Evolutionary conservation across 2,113 vertebrate genomes (phyloP), one percentile per base, ranked within the genome.

Genomic region (Bufo gargarizans): DNA sequence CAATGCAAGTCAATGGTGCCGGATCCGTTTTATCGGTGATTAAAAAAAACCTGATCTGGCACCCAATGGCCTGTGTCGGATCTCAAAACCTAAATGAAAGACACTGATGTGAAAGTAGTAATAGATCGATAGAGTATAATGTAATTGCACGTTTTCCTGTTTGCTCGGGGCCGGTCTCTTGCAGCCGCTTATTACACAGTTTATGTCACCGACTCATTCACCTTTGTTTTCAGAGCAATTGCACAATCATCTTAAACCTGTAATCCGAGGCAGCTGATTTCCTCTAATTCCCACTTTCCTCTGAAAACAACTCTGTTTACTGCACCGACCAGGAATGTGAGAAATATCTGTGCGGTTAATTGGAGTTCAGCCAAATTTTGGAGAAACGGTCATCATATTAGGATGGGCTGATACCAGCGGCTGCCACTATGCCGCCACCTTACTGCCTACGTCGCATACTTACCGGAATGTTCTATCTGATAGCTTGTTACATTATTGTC

Each of bases 241-340:
- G 43, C 59, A n/a, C 80, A 82, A 82, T 82, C 43, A 82, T 67
- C 59, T 67, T 82, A 82, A 65, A 59, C 45, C 59, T 45, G 56
- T 82, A 65, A 82, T 82, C 80, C 59, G 6, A 67, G 13, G 80
- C 80, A 82, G 80, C 80, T 82, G 80, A 82, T 67, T 82, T 82
- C 61, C 59, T 45, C 19, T 82, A 61, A 82, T 82, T 45, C 79
- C 43, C 11, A 33, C 50, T 82, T 82, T 65, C 79, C 14, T 20
- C 59, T 50, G 45, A 65, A 82, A 82, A 82, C 56, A 82, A 65
- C 45, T 3, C 16, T 65, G 80, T 49, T 82, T 82, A 82, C 59
- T 67, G 59, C 61, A 65, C 59, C 80, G 17, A 63, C 80, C 80
- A n/a, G 45, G 59, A 82, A 49, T 50, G 43, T 13, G 45, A 49